Base-by-base conservation (phyloP, 2,113 vertebrate species). In the Alosa alosa region DNA sequence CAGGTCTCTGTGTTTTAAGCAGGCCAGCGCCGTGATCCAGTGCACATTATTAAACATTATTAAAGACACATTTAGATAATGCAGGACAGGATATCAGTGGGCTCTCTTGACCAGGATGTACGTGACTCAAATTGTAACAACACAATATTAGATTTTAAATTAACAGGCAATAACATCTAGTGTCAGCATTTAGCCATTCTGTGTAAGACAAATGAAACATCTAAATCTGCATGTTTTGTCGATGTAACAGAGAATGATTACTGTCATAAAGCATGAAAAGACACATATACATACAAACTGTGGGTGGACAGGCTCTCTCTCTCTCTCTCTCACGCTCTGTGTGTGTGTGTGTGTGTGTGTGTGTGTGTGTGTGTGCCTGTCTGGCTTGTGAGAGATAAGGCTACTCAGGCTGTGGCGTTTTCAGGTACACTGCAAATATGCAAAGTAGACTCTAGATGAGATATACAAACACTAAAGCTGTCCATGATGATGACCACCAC, bases 391-490 rank as follows among this genome's bases (percentile, higher is more conserved):
- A 36, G 25, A 87, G 87, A 90, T 90, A 92, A 90, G 87, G 17
- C 50, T 47, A 84, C 68, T 89, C 44, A 44, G 78, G 85, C 85
- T 60, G 81, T 78, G 83, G 82, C 83, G 82, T 81, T 91, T 88
- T 90, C 87, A 91, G 87, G 88, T 90, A 90, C 87, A 88, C 89
- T 86, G 89, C 83, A 92, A 89, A 91, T 88, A 92, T 89, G 90
- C 88, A 91, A 89, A 90, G 60, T 81, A 31, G 64, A 72, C 64
- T 39, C 72, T 31, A 78, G 31, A 78, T 78, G 72, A 78, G 31
- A 78, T 78, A 39, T 31, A 13, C 10, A 13, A 31, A 78, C 64
- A 68, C 72, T 36, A 39, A 78, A 39, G 9, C 72, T 78, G 72
- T 39, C 72, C 72, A 31, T 78, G 31, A 78, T 39, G 72, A 78